Base-by-base conservation (phyloP, 1,140 invertebrate genomes). In the Pogonus chalceus region DNA sequence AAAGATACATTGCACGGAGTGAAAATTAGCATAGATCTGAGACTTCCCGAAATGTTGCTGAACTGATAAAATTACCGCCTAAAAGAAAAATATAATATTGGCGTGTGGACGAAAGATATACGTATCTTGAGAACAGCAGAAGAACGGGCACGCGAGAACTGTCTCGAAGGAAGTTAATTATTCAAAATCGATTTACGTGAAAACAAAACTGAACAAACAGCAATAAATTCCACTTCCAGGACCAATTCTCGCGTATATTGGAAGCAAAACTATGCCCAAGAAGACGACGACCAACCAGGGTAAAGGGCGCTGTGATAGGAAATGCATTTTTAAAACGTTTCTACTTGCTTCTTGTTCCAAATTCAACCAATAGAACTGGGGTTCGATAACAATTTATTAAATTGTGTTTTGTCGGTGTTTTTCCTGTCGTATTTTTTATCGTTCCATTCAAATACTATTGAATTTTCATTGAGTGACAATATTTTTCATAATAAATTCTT, bases 171-270 rank as follows among this genome's bases (percentile, higher is more conserved):
- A 43, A 43, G 37, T 43, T 43, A 43, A 43, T 43, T 43, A 43
- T 43, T 43, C 37, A 43, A 43, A 43, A 43, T 43, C 37, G 37
- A 43, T 43, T 43, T 43, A 43, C 37, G 37, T 43, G 37, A 43
- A 43, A 43, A 43, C 37, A 43, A 43, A 43, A 43, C 37, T 16
- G 37, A 43, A 43, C 37, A 43, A 43, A 43, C 37, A 43, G 37
- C 37, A 43, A 43, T 43, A 43, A 43, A 43, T 43, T 43, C 18
- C 37, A 43, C 37, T 43, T 43, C 37, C 18, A 7, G 37, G 9
- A 12, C 37, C 37, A 43, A 43, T 43, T 43, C 37, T 18, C 37
- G 37, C 37, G 18, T 43, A 43, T 43, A 43, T 43, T 43, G 37
- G 37, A 18, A 12, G 9, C 4, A 16, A 43, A 43, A 43, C 37